Conservation (phyloP, 2,888 invertebrate genomes). For the Scelioninae gen. 2 region DNA sequence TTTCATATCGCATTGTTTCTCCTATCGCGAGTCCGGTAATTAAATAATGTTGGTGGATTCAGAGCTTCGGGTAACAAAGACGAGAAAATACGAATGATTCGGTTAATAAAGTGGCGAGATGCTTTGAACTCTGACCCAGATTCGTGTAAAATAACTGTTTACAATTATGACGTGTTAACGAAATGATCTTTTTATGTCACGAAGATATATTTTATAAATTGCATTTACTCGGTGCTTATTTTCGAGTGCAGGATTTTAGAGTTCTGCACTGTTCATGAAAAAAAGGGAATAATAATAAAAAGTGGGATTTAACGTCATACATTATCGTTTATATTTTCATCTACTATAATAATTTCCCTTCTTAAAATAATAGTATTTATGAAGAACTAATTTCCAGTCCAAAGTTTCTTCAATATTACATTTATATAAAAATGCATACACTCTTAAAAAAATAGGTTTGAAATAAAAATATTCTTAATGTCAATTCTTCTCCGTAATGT, state of each 20-base stretch:
- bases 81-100: constrained; percentile 5
- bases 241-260: background rate
- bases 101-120: constrained; percentile 2
- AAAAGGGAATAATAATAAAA: no score
- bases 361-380: no score
- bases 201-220: background rate
- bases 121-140: constrained; percentile 23
- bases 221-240: background rate
- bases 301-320: no score
- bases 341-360: no score
- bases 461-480: no score
- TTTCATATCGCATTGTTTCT: background rate
- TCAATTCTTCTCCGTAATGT: no score
- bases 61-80: background rate
- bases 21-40: background rate
- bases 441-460: no score
- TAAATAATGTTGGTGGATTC: constrained; percentile 4
- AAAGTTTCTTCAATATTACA: no score
- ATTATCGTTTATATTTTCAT: no score
- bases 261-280: background rate
- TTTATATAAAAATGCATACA: no score
- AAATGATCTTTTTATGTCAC: background rate
- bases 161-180: background rate
- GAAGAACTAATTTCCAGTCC: no score
- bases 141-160: constrained; percentile 1